Evolutionary conservation across 2,797 vertebrate genomes (phyloP).

Genomic region (Momotus momota): DNA sequence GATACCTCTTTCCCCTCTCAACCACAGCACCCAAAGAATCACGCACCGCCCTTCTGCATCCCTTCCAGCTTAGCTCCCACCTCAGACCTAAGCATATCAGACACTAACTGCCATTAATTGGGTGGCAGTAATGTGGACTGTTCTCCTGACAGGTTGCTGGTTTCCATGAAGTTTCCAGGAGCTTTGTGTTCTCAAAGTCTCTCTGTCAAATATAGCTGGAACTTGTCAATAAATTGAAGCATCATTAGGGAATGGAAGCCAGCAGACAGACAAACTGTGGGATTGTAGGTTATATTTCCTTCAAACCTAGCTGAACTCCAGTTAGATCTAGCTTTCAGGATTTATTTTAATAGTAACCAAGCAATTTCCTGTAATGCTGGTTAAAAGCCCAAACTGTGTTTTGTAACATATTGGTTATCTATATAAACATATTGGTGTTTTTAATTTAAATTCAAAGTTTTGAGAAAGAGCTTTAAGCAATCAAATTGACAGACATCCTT

Average conservation of each 20-base stretch:
- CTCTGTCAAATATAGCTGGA: neutral
- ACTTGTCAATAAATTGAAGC: neutral
- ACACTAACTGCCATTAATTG: neutral
- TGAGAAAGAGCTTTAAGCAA: neutral
- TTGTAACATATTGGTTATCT: neutral
- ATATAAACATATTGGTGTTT: neutral
- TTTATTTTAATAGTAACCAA: neutral
- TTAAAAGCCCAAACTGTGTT: neutral
- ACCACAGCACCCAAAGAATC: neutral
- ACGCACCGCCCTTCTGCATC: neutral
- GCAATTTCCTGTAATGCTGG: neutral
- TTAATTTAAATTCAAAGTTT: neutral
- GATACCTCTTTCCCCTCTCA: neutral
- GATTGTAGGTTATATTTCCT: neutral
- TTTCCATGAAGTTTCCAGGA: neutral
- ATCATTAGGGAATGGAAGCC: neutral
- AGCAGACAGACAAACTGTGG: neutral
- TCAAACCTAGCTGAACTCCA: neutral
- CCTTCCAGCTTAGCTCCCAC: neutral
- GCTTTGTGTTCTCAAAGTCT: neutral
- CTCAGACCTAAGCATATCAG: neutral
- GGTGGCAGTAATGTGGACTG: neutral
- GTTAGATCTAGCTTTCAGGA: neutral
- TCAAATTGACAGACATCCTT: neutral
- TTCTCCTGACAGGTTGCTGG: neutral